These are phyloP conservation scores for Luffia ferchaultella DNA, from an alignment of 2,888 invertebrate genomes.

Conservation along the genomic window DNA sequence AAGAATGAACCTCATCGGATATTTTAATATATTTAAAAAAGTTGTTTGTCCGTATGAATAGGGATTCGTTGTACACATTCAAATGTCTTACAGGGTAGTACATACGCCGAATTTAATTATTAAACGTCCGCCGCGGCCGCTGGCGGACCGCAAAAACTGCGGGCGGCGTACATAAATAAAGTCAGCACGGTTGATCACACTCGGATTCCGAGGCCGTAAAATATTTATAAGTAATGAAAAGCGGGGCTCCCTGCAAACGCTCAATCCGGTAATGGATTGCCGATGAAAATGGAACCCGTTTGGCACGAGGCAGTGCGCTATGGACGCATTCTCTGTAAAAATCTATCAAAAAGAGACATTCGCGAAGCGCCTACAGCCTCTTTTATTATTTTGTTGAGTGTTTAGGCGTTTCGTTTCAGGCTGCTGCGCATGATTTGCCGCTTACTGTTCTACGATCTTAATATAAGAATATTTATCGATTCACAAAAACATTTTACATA, in stretches of 20 bases:
- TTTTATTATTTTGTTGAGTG: background rate
- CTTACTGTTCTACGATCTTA: no score
- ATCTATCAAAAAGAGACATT: slow-evolving; percentile 12
- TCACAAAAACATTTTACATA: no score
- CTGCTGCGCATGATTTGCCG: no score
- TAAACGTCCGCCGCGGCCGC: background rate
- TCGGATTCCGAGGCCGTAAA: slow-evolving; percentile 25
- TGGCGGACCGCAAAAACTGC: background rate
- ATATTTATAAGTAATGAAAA: slow-evolving; percentile 35
- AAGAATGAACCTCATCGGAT: no score
- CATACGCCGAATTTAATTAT: no score
- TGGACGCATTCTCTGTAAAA: slow-evolving; percentile 7
- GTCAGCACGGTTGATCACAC: slow-evolving; percentile 15
- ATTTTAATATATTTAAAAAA: no score
- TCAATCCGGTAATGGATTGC: slow-evolving; percentile 28
- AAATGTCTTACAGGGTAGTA: no score
- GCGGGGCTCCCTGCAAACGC: slow-evolving; percentile 13
- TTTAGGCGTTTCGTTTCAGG: no score
- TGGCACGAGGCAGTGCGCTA: no score
- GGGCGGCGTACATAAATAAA: background rate
- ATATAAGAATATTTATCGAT: no score
- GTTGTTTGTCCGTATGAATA: no score
- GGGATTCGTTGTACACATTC: no score
- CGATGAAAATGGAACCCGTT: slow-evolving; percentile 8
- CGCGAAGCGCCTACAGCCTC: background rate